Conservation (phyloP, 2,113 vertebrate genomes). For the Caracal caracal region DNA sequence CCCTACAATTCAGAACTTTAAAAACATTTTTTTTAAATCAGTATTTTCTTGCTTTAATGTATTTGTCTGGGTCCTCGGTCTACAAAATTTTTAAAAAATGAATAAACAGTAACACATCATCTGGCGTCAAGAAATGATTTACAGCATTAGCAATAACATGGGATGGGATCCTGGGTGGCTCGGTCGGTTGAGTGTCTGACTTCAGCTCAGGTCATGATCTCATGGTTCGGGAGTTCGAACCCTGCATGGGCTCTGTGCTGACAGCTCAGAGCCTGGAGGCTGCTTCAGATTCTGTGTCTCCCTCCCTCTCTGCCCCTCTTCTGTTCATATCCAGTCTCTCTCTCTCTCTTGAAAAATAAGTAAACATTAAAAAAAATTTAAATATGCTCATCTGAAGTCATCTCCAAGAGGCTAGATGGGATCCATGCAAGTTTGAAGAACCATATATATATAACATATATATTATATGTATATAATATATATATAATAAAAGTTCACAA, state of each 20-base stretch:
- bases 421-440: neutral
- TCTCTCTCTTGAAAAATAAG: too few species aligned
- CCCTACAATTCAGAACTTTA: too few species aligned
- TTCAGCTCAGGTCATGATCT: too few species aligned
- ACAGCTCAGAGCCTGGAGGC: too few species aligned
- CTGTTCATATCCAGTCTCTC: too few species aligned
- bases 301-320: too few species aligned
- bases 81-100: constrained; percentile 48
- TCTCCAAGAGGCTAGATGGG: neutral
- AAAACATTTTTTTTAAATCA: neutral
- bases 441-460: too few species aligned
- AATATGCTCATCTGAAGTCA: neutral
- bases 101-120: neutral
- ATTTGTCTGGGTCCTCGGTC: constrained; percentile 69
- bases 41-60: constrained; percentile 67
- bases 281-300: too few species aligned
- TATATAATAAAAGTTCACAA: neutral
- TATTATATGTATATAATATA: too few species aligned
- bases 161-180: neutral
- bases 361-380: neutral
- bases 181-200: too few species aligned
- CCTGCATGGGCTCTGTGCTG: too few species aligned
- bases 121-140: neutral
- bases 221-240: too few species aligned
- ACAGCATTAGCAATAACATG: neutral